These are phyloP conservation scores for Embiotoca jacksoni DNA, from an alignment of 2,113 vertebrate genomes.

Conservation along the genomic window DNA sequence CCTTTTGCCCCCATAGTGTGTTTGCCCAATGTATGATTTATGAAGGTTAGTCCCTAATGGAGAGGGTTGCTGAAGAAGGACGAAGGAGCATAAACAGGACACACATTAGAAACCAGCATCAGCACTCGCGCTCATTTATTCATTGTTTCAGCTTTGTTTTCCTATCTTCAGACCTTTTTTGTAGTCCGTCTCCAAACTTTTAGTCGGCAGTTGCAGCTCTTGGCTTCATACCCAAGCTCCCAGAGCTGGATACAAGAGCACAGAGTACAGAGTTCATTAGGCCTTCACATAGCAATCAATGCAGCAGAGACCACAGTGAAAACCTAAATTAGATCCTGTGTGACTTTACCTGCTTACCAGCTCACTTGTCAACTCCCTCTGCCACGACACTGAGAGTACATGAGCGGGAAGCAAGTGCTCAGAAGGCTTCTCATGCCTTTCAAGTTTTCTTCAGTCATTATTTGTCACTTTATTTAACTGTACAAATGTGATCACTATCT, in stretches of 20 bases:
- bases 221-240: constrained; percentile 54
- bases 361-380: constrained; percentile 66
- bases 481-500: constrained; percentile 22
- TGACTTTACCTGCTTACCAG: constrained; percentile 77
- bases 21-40: constrained; percentile 58
- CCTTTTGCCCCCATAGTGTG: constrained; percentile 38
- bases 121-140: constrained; percentile 54
- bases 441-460: constrained; percentile 28
- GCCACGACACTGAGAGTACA: constrained; percentile 29
- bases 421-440: constrained; percentile 36
- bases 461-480: constrained; percentile 18
- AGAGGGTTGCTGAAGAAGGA: constrained; percentile 30
- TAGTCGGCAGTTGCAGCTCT: constrained; percentile 53
- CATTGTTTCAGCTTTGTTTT: constrained; percentile 37
- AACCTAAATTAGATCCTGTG: constrained; percentile 82
- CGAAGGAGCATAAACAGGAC: constrained; percentile 9
- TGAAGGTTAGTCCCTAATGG: constrained; percentile 48
- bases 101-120: constrained; percentile 36
- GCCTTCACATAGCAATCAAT: constrained; percentile 80
- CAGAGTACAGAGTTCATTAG: constrained; percentile 81
- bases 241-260: constrained; percentile 58
- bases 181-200: constrained; percentile 50
- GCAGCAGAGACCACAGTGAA: constrained; percentile 67
- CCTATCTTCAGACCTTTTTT: constrained; percentile 44
- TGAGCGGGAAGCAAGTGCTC: constrained; percentile 24